Evolutionary conservation across 2,113 vertebrate genomes (phyloP).

Genomic region (Willisornis vidua): DNA sequence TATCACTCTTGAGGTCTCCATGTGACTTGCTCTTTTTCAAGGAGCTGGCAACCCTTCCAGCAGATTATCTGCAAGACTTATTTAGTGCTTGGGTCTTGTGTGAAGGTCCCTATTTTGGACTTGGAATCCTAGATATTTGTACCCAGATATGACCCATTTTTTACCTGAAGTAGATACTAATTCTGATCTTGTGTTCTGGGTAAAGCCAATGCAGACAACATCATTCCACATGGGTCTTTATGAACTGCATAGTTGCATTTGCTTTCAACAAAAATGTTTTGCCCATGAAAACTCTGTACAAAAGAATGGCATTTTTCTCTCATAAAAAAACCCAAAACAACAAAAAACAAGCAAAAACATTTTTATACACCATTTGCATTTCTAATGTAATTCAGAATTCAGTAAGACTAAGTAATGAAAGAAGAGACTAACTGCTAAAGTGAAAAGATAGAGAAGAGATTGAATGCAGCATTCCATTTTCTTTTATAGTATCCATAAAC

Average conservation of each 20-base stretch:
- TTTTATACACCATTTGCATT: neutral
- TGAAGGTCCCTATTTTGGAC: neutral
- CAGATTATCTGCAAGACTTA: neutral
- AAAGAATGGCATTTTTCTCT: neutral
- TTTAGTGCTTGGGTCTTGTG: neutral
- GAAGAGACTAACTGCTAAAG: neutral
- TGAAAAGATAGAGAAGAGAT: neutral
- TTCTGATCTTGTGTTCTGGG: neutral
- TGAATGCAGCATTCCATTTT: neutral
- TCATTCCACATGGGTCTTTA: neutral
- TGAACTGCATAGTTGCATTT: neutral
- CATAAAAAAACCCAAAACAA: neutral
- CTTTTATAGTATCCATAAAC: neutral
- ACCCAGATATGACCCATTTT: neutral
- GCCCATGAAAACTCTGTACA: neutral
- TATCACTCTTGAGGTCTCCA: neutral
- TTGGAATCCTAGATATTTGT: neutral
- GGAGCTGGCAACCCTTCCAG: neutral
- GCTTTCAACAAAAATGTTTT: neutral
- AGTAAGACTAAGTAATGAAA: neutral
- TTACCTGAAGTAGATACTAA: neutral
- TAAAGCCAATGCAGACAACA: neutral
- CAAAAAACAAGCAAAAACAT: neutral
- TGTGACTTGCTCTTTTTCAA: neutral
- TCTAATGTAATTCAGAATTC: neutral